A percentile compares a stretch with the other conserved stretches of the same genome.
phyloP scores from a whole-genome alignment of 2,113 vertebrate species.

The Amphiprion percula region DNA sequence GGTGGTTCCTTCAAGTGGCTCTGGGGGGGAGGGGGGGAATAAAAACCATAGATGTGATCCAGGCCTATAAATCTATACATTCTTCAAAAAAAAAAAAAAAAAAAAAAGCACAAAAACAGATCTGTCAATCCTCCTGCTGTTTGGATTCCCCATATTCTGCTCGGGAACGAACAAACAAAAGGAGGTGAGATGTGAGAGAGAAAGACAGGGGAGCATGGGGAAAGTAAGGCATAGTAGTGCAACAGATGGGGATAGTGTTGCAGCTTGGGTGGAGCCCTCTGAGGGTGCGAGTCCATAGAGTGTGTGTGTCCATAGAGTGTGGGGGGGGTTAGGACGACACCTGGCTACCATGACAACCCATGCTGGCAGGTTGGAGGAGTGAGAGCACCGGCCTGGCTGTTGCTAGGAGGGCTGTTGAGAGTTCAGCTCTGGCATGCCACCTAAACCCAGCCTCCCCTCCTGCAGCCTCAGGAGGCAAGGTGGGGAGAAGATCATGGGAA shows the following conservation, averaged over 20 bases:
- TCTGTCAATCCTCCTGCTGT: conserved; percentile 46
- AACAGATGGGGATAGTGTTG: conserved; percentile 83
- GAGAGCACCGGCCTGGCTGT: conserved; percentile 58
- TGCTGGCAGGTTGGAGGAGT: conserved; percentile 68
- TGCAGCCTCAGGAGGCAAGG: conserved; percentile 59
- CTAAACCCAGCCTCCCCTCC: conserved; percentile 40
- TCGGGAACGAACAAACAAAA: conserved; percentile 48
- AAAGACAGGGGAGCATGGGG: conserved; percentile 34
- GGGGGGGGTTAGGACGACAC: conserved; percentile 59
- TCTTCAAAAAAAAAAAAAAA: conserved; percentile 64
- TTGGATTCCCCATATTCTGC: conserved; percentile 58
- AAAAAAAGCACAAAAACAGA: conserved; percentile 30
- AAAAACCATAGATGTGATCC: conserved; percentile 59
- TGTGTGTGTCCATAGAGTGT: conserved; percentile 5
- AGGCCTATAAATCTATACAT: conserved; percentile 77
- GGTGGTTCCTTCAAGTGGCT: conserved; percentile 65
- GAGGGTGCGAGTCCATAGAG: conserved; percentile 55
- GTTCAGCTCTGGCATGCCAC: conserved; percentile 79
- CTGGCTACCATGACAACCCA: conserved; percentile 83
- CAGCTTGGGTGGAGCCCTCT: conserved; percentile 78
- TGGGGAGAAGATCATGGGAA: conserved; percentile 69
- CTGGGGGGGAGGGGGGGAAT: conserved; percentile 36
- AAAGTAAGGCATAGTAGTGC: conserved; percentile 84
- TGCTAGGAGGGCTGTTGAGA: conserved; percentile 71
- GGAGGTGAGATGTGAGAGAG: conserved; percentile 29